Evolutionary conservation across 2,888 invertebrate species (phyloP).

Genomic region (Caenorhabditis becei): DNA sequence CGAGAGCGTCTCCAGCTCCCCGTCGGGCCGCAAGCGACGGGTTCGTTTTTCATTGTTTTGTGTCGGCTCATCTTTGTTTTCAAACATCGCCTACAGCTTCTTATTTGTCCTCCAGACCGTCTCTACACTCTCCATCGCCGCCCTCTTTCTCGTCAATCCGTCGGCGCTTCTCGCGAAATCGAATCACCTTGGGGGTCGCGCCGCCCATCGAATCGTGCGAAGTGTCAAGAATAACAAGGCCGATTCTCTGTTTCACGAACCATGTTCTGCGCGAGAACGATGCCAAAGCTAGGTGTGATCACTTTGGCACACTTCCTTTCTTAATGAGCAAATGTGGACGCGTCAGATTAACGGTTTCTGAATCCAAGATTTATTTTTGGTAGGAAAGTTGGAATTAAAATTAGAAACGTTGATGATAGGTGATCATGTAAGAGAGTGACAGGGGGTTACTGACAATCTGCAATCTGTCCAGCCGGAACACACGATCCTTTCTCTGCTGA

Average conservation of each 20-base stretch:
- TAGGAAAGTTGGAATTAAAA: no score
- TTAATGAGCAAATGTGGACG: neutral
- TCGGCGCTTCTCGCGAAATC: constrained; percentile 40
- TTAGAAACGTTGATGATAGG: no score
- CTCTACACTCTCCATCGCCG: constrained; percentile 5
- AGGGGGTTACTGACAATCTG: constrained; percentile 9
- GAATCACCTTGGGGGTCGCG: constrained; percentile 27
- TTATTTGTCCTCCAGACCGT: constrained; percentile 57
- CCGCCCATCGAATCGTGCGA: constrained; percentile 52
- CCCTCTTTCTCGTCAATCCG: constrained; percentile 10
- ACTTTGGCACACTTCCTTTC: no score
- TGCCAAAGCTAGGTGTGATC: no score
- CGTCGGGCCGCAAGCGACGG: constrained; percentile 16
- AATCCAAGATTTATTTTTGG: no score
- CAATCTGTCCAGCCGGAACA: constrained; percentile 18
- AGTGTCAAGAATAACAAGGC: constrained; percentile 52
- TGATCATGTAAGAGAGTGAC: neutral
- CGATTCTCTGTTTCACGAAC: constrained; percentile 23
- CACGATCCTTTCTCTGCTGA: constrained; percentile 34
- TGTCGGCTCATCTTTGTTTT: constrained; percentile 58
- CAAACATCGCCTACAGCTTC: constrained; percentile 48
- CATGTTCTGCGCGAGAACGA: constrained; percentile 14
- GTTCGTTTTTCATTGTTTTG: constrained; percentile 59
- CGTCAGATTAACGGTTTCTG: no score
- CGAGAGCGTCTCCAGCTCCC: constrained; percentile 23